Evolutionary conservation across 2,797 vertebrate species (phyloP).

Genomic region (Avahi laniger): DNA sequence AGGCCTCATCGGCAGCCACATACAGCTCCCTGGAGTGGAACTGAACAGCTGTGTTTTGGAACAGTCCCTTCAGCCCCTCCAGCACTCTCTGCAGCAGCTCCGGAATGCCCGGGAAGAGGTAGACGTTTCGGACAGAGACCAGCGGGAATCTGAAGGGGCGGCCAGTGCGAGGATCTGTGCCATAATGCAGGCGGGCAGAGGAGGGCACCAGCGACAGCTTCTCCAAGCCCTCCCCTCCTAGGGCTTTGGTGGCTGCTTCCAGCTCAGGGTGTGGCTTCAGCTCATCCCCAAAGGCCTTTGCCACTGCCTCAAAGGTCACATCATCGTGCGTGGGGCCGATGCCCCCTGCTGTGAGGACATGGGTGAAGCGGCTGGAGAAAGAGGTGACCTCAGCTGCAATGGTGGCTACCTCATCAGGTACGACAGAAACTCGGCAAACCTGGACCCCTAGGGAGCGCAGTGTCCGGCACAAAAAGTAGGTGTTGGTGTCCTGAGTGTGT

Average conservation of each 20-base stretch:
- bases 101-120: slow-evolving; percentile 94
- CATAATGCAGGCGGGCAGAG: slow-evolving; percentile 93
- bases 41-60: slow-evolving; percentile 86
- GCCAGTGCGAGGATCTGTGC: slow-evolving; percentile 87
- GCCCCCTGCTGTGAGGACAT: slow-evolving; percentile 94
- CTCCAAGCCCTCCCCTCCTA: slow-evolving; percentile 84
- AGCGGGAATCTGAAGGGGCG: slow-evolving; percentile 89
- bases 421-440: slow-evolving; percentile 91
- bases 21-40: slow-evolving; percentile 91
- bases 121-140: slow-evolving; percentile 95
- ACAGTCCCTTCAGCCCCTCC: slow-evolving; percentile 90
- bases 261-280: slow-evolving; percentile 91
- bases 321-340: slow-evolving; percentile 98
- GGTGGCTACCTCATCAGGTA: slow-evolving; percentile 91
- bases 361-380: slow-evolving; percentile 90
- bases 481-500: slow-evolving; percentile 95
- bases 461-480: slow-evolving; percentile 90
- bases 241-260: slow-evolving; percentile 84
- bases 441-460: slow-evolving; percentile 92
- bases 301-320: slow-evolving; percentile 94
- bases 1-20: slow-evolving; percentile 89
- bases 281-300: slow-evolving; percentile 91
- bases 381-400: slow-evolving; percentile 91
- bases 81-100: slow-evolving; percentile 91
- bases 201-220: slow-evolving; percentile 92